These are phyloP conservation scores for Hipparchia sbordonii DNA, from an alignment of 2,888 invertebrate genomes.

Conservation along the genomic window DNA sequence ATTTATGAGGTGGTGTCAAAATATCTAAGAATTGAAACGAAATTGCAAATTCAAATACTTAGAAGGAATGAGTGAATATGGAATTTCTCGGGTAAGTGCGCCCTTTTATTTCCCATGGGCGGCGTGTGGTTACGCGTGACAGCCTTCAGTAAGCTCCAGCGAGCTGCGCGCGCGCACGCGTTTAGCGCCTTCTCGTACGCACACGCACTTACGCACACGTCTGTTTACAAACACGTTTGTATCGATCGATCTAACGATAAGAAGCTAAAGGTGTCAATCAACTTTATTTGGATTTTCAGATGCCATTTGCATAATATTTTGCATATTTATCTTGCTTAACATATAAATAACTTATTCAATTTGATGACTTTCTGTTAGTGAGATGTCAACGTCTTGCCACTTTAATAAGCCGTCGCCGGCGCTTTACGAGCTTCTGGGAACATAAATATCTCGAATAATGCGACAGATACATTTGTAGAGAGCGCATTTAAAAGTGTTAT, in stretches of 20 bases:
- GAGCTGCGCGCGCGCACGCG: constrained; percentile 77
- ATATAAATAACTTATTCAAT: constrained; percentile 55
- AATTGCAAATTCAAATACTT: no score
- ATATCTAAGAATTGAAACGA: no score
- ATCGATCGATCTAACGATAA: constrained; percentile 19
- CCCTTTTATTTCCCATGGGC: constrained; percentile 48
- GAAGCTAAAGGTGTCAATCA: not conserved
- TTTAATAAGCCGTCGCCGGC: constrained; percentile 67
- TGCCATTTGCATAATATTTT: constrained; percentile 15
- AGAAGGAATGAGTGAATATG: no score
- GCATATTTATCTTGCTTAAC: constrained; percentile 20
- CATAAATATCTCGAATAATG: constrained; percentile 77
- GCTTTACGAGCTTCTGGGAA: constrained; percentile 64
- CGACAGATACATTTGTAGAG: constrained; percentile 74
- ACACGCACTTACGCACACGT: constrained; percentile 45
- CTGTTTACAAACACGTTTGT: constrained; percentile 67
- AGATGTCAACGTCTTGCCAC: constrained; percentile 70
- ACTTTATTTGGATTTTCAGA: not conserved
- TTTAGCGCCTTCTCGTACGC: constrained; percentile 50
- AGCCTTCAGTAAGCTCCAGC: constrained; percentile 76
- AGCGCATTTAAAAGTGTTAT: constrained; percentile 65
- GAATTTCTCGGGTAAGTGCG: not conserved
- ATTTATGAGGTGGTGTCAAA: no score
- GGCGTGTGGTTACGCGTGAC: constrained; percentile 59
- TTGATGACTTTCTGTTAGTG: constrained; percentile 69